A percentile compares a stretch with the other conserved stretches of the same genome.
Evolutionary conservation across 2,797 vertebrate genomes (phyloP).

Genomic region (Eremophila alpestris): DNA sequence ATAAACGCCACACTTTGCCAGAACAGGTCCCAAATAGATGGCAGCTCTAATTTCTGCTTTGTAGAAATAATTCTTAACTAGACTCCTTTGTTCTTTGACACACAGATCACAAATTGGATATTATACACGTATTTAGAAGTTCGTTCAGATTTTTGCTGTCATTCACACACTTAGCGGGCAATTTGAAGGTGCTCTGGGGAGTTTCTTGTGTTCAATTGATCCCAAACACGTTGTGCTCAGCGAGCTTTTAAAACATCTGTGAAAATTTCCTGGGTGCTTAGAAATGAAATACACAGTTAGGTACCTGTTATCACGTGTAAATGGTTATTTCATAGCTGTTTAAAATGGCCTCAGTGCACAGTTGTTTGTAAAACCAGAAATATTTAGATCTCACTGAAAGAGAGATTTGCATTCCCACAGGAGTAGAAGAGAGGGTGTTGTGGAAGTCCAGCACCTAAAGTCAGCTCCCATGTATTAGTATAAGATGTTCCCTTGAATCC

Average conservation of each 20-base stretch:
- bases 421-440: background rate
- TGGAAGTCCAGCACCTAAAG: background rate
- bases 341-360: background rate
- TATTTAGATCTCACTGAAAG: background rate
- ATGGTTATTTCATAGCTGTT: background rate
- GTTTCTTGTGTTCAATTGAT: background rate
- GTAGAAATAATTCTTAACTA: background rate
- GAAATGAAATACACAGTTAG: background rate
- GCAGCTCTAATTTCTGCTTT: background rate
- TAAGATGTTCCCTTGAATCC: background rate
- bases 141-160: constrained; percentile 3
- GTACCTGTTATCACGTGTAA: background rate
- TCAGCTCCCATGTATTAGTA: background rate
- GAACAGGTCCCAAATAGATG: background rate
- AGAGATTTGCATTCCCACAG: background rate
- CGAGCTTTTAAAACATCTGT: constrained; percentile 15
- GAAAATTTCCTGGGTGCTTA: constrained; percentile 21
- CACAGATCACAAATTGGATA: background rate
- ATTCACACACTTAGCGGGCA: background rate
- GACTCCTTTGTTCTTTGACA: background rate
- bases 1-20: background rate
- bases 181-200: constrained; percentile 25
- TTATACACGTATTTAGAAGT: background rate
- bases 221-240: background rate
- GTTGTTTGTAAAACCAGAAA: background rate